These are phyloP conservation scores for Cydia amplana DNA, from an alignment of 1,140 invertebrate genomes.

Conservation along the genomic window DNA sequence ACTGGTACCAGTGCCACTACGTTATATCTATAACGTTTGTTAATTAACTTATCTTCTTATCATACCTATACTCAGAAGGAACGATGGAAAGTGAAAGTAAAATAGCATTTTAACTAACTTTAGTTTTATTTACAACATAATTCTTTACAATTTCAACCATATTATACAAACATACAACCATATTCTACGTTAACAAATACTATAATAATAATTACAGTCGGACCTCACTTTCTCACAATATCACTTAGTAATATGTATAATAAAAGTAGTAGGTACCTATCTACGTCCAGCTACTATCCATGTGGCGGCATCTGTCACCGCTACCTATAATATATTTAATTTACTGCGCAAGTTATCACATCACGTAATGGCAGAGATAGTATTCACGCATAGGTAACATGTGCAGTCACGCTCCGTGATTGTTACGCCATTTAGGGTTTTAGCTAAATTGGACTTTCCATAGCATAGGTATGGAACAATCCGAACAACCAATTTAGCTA, in stretches of 20 bases:
- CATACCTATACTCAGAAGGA: background rate
- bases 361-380: constrained; percentile 58
- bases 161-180: constrained; percentile 78
- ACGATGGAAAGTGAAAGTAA: background rate
- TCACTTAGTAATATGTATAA: constrained; percentile 60
- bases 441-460: too few relatives aligned
- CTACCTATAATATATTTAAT: constrained; percentile 10
- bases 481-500: too few relatives aligned
- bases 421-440: too few relatives aligned
- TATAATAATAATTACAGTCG: constrained; percentile 75
- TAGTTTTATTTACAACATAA: constrained; percentile 78
- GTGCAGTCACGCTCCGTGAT: too few relatives aligned
- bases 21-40: too few relatives aligned
- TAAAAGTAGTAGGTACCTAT: constrained; percentile 60
- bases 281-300: background rate
- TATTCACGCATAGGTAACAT: constrained; percentile 36
- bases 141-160: constrained; percentile 78
- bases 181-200: constrained; percentile 77
- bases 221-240: constrained; percentile 66
- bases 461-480: too few relatives aligned
- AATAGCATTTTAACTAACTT: constrained; percentile 61
- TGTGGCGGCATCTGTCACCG: background rate
- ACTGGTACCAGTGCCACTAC: too few relatives aligned
- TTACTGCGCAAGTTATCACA: constrained; percentile 64
- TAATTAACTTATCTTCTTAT: too few relatives aligned